Conservation (phyloP, 2,888 invertebrate genomes). For the Tetheella fluctuosa region DNA sequence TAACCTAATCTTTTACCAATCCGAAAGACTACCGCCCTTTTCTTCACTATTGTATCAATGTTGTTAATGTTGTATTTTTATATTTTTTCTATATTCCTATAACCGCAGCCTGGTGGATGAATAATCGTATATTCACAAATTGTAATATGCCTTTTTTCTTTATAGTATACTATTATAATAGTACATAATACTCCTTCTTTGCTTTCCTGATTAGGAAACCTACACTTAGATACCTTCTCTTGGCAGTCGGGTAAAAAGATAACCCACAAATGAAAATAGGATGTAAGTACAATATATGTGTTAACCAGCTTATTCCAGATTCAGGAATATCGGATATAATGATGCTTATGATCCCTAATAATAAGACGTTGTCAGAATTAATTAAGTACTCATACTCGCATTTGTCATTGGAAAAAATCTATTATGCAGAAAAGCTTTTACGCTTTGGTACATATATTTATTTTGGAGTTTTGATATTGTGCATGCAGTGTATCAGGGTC, state of each 20-base stretch:
- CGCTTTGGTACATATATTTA: conserved; percentile 16
- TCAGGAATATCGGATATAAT: too few species aligned
- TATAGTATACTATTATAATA: neutral
- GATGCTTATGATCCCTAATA: too few species aligned
- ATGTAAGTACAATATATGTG: neutral
- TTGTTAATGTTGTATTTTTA: conserved; percentile 62
- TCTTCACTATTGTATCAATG: conserved; percentile 84
- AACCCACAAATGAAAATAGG: neutral
- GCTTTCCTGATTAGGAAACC: neutral
- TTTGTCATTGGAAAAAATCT: neutral
- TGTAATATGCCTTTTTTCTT: neutral
- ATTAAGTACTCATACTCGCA: neutral
- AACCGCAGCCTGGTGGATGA: conserved; percentile 5
- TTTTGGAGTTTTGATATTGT: neutral
- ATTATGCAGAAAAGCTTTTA: conserved; percentile 14
- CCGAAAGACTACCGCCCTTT: conserved; percentile 80
- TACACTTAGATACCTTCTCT: neutral
- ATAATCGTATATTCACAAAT: conserved; percentile 4
- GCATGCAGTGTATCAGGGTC: neutral
- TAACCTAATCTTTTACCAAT: conserved; percentile 59
- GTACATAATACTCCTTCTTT: neutral
- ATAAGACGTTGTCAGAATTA: neutral
- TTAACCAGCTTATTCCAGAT: too few species aligned
- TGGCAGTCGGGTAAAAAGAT: neutral
- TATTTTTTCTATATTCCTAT: conserved; percentile 18